A percentile compares a stretch with the other conserved stretches of the same genome.
phyloP scores from a whole-genome alignment of 2,797 vertebrate genomes.

The Cynopterus sphinx region DNA sequence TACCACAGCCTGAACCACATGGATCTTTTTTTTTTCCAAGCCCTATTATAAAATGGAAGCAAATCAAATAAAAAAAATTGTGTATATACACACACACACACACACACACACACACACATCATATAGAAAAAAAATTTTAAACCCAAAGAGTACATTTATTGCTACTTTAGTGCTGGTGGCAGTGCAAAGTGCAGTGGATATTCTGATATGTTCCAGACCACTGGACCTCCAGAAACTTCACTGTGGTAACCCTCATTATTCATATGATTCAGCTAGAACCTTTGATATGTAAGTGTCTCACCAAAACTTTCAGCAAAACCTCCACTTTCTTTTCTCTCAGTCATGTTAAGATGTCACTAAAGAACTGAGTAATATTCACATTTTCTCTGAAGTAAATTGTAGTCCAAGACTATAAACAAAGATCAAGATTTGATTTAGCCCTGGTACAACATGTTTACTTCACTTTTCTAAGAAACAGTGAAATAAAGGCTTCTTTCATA shows the following conservation, averaged over 20 bases:
- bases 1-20: not conserved
- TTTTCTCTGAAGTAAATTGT: not conserved
- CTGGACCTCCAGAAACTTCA: not conserved
- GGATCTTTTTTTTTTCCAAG: not conserved
- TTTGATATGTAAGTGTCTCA: not conserved
- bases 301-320: not conserved
- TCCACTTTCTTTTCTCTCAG: not conserved
- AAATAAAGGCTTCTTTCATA: not conserved
- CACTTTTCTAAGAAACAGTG: not conserved
- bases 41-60: not conserved
- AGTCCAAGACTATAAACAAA: not conserved
- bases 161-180: not conserved
- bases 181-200: not conserved
- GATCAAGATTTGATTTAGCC: not conserved
- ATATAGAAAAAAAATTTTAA: not conserved
- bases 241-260: not conserved
- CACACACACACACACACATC: too few species aligned
- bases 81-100: too few species aligned
- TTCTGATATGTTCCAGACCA: not conserved
- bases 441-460: not conserved
- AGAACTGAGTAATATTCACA: not conserved
- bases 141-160: not conserved
- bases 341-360: not conserved
- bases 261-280: not conserved
- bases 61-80: not conserved